Percentiles rank a stretch among this genome's conserved stretches.
Evolutionary conservation across 2,888 invertebrate species (phyloP).

Genomic region (Aquatica leii): DNA sequence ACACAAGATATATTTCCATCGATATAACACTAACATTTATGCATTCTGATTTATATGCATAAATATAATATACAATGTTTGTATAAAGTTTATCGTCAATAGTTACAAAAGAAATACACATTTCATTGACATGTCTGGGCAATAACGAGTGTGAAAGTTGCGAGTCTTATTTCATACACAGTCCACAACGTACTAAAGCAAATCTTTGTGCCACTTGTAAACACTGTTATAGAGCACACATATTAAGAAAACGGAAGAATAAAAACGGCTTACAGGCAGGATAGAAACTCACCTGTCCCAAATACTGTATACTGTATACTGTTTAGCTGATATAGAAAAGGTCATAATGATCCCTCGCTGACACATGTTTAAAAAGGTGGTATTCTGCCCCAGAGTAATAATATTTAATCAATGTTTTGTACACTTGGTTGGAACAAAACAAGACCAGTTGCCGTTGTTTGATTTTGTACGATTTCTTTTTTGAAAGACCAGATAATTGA

Average conservation of each 20-base stretch:
- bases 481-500: too few species aligned
- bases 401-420: slow-evolving; percentile 8
- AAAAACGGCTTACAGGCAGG: neutral
- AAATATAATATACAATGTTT: neutral
- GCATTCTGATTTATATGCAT: neutral
- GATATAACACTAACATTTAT: neutral
- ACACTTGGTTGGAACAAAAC: neutral
- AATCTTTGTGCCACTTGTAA: neutral
- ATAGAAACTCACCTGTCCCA: neutral
- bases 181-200: slow-evolving; percentile 1
- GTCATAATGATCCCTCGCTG: neutral
- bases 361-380: slow-evolving; percentile 2
- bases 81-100: neutral
- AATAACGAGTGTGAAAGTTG: slow-evolving; percentile 1
- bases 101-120: neutral
- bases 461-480: too few species aligned
- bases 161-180: neutral
- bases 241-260: neutral
- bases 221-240: neutral
- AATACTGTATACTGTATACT: neutral
- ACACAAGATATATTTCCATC: neutral
- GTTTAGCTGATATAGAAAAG: slow-evolving; percentile 1
- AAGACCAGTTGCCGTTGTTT: neutral
- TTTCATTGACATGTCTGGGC: neutral
- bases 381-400: slow-evolving; percentile 7